Evolutionary conservation across 2,113 vertebrate species (phyloP), one percentile per base, ranked within the genome.

Genomic region (Sisor rabdophorus): DNA sequence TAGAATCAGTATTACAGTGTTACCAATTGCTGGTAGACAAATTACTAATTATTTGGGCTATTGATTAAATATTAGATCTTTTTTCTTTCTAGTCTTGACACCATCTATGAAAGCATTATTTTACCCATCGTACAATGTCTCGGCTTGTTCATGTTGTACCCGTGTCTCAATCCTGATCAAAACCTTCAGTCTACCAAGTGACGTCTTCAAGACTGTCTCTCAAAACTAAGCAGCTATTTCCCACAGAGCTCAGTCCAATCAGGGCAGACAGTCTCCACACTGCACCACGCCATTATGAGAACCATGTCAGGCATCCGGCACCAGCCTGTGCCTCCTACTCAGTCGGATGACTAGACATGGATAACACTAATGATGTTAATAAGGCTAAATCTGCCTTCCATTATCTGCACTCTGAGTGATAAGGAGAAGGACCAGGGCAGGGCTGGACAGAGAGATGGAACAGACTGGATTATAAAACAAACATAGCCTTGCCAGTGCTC

Each of bases 351-450:
- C 86, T 84, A 85, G 85, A 82, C 84, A 74, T 83, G 82, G 85
- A 86, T 87, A 85, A 83, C 80, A 76, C 81, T 87, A 86, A 85
- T 89, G 85, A 87, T 78, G 75, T 82, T 89, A 92, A 92, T 90
- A 83, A 87, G 84, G 79, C 60, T 73, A 90, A 91, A 89, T 90
- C 85, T 87, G 80, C 82, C 81, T 85, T 32, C 86, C 68, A 89
- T 91, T 92, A 91, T 89, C 82, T 89, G 77, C 82, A 65, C 85
- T 71, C 60, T 82, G 80, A 87, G 85, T 82, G 85, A 89, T 86
- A 85, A 77, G 79, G 76, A 72, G 78, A 1, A 5, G 40, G 73
- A 61, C 74, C 78, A 64, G 20, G 56, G 71, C 50, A 63, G 52
- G 59, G 26, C 32, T 20, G 15, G 40, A 75, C 22, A 68, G 65